These are phyloP conservation scores for Tachina fera DNA, from an alignment of 2,888 invertebrate species.

Conservation along the genomic window DNA sequence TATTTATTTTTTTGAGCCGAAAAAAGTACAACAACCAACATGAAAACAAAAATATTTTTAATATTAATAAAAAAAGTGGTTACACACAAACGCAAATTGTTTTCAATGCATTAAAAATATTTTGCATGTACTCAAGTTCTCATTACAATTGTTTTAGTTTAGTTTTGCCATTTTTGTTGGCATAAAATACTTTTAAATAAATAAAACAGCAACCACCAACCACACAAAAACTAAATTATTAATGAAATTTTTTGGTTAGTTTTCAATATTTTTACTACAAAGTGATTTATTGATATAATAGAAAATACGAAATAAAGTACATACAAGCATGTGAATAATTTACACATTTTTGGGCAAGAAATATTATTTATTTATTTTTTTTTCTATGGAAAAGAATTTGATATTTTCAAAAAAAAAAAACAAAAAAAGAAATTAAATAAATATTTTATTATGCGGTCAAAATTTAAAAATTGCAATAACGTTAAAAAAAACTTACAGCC, in stretches of 20 bases:
- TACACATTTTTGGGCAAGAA: background rate
- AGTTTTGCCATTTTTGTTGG: slow-evolving; percentile 31
- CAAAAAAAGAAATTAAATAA: background rate
- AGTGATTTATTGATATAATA: slow-evolving; percentile 50
- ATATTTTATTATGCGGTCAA: slow-evolving; percentile 22
- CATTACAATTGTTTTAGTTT: slow-evolving; percentile 49
- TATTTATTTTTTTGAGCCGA: background rate
- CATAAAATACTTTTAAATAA: slow-evolving; percentile 47
- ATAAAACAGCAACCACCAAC: slow-evolving; percentile 45
- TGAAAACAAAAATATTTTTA: slow-evolving; percentile 31
- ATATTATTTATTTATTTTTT: background rate
- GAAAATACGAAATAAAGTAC: slow-evolving; percentile 25
- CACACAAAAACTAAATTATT: slow-evolving; percentile 55
- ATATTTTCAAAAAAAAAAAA: slow-evolving; percentile 1
- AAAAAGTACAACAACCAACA: background rate
- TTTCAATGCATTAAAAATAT: background rate
- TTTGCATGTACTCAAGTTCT: background rate
- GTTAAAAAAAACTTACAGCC: background rate
- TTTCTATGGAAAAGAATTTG: no score
- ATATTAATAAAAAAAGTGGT: slow-evolving; percentile 47
- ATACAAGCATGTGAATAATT: slow-evolving; percentile 44
- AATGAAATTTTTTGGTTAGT: slow-evolving; percentile 50
- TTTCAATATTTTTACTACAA: slow-evolving; percentile 20
- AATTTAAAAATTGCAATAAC: background rate
- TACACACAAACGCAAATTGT: slow-evolving; percentile 40